phyloP scores from a whole-genome alignment of 2,888 invertebrate genomes.

The Exephanes ischioxanthus region DNA sequence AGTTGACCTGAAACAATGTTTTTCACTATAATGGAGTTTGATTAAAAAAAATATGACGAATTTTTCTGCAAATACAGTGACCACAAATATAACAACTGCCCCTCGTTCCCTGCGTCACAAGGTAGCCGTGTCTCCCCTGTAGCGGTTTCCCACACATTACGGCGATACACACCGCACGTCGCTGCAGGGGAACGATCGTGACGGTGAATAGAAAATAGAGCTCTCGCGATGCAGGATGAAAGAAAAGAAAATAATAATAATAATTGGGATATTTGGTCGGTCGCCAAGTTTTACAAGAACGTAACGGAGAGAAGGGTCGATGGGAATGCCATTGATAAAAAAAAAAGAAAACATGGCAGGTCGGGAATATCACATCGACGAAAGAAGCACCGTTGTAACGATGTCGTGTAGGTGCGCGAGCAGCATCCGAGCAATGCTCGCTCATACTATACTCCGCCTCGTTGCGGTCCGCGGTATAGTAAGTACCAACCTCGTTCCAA shows the following conservation, averaged over 20 bases:
- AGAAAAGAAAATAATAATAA: neutral
- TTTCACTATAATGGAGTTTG: neutral
- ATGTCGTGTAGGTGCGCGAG: neutral
- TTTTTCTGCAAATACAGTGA: neutral
- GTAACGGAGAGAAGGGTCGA: conserved; percentile 8
- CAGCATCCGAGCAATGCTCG: conserved; percentile 73
- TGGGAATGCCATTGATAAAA: conserved; percentile 70
- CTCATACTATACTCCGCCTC: neutral
- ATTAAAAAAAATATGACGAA: too few relatives aligned
- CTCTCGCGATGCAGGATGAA: conserved; percentile 57
- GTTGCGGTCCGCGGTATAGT: conserved; percentile 29
- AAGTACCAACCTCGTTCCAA: conserved; percentile 46
- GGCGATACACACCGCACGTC: conserved; percentile 42
- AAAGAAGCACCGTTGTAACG: neutral
- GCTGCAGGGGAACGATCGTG: conserved; percentile 73
- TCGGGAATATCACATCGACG: neutral
- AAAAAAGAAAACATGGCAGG: conserved; percentile 61
- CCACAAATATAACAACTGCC: neutral
- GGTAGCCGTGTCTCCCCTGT: conserved; percentile 18
- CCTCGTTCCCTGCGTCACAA: neutral
- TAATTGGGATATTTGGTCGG: neutral
- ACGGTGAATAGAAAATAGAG: conserved; percentile 76
- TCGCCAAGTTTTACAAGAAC: neutral
- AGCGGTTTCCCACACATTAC: conserved; percentile 78
- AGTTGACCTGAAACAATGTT: neutral